Percentiles rank a stretch among this genome's conserved stretches.
Conservation (phyloP, 1,140 invertebrate species). For the Protaetia brevitarsis region DNA sequence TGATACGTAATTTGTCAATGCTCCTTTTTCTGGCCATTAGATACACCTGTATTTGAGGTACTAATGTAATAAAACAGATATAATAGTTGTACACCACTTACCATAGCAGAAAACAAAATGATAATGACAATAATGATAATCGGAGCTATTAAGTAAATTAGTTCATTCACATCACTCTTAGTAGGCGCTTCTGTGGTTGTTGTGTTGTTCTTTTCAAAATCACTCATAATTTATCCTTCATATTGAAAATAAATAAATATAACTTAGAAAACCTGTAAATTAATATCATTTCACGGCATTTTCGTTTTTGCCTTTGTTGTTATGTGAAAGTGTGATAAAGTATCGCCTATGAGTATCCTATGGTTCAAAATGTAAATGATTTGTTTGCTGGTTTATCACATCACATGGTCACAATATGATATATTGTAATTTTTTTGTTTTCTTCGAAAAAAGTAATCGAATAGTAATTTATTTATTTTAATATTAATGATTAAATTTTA, state of each 20-base stretch:
- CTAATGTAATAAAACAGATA: neutral
- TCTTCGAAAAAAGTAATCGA: too few species aligned
- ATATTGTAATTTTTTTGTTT: too few species aligned
- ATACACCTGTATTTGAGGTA: conserved; percentile 34
- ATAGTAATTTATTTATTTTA: too few species aligned
- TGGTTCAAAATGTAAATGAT: too few species aligned
- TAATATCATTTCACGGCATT: neutral
- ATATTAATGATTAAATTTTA: too few species aligned
- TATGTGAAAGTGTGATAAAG: too few species aligned
- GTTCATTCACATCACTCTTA: neutral
- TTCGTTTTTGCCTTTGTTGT: too few species aligned
- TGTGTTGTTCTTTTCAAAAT: neutral
- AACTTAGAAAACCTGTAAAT: neutral
- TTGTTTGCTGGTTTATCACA: too few species aligned
- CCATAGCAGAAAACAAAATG: conserved; percentile 11
- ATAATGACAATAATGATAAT: conserved; percentile 17
- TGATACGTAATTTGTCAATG: conserved; percentile 30
- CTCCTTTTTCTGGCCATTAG: conserved; percentile 37
- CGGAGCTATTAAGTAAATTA: conserved; percentile 13
- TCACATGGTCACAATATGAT: too few species aligned
- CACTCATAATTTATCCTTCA: neutral
- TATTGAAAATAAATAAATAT: too few species aligned
- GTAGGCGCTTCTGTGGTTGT: neutral
- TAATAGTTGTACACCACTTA: neutral
- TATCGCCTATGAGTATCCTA: too few species aligned